phyloP scores from a whole-genome alignment of 1,140 invertebrate genomes.

The Pseudoatta argentina region DNA sequence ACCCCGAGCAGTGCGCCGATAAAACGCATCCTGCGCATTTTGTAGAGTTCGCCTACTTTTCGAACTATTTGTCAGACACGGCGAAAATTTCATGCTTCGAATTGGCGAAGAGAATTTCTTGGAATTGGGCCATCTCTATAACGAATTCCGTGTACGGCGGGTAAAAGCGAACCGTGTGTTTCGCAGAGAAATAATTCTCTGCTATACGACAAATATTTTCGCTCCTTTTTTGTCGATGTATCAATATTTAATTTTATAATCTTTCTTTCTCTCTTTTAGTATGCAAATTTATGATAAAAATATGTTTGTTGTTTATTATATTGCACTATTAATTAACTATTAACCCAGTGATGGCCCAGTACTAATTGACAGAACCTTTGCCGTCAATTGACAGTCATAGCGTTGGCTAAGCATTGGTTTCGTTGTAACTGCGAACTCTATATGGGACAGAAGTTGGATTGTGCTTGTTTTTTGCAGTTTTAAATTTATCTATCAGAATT shows the following conservation, averaged over 20 bases:
- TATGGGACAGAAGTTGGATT: too few species aligned
- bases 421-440: too few species aligned
- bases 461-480: too few species aligned
- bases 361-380: too few species aligned
- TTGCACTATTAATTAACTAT: background rate
- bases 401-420: too few species aligned
- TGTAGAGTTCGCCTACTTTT: slow-evolving; percentile 43
- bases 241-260: background rate
- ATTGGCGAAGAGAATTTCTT: slow-evolving; percentile 16
- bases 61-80: slow-evolving; percentile 40
- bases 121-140: slow-evolving; percentile 43
- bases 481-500: too few species aligned
- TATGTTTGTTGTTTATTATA: background rate
- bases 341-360: too few species aligned
- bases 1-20: slow-evolving; percentile 2
- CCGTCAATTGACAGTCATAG: too few species aligned
- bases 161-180: background rate
- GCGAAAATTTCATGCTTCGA: slow-evolving; percentile 43
- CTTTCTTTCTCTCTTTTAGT: too few species aligned
- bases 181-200: slow-evolving; percentile 2
- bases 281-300: background rate
- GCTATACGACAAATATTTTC: slow-evolving; percentile 10
- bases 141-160: slow-evolving; percentile 26
- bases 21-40: slow-evolving; percentile 40
- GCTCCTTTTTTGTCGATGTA: background rate